Evolutionary conservation across 1,140 invertebrate species (phyloP).

Genomic region (Pogonus chalceus): DNA sequence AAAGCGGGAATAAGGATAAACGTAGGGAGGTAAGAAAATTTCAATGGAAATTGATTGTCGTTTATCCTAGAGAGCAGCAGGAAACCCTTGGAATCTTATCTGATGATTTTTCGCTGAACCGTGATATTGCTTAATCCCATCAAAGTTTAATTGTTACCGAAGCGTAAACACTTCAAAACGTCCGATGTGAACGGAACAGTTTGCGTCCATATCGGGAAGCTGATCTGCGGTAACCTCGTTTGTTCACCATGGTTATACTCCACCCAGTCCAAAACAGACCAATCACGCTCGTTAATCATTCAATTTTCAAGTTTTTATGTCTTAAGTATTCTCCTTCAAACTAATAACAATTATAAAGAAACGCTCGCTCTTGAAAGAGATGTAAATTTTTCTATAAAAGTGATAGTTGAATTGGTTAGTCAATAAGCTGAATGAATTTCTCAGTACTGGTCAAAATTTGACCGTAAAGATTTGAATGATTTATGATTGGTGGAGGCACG

Average conservation of each 20-base stretch:
- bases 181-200: neutral
- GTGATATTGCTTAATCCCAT: conserved; percentile 1
- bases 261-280: neutral
- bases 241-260: neutral
- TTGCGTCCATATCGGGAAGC: neutral
- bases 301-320: too few relatives aligned
- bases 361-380: too few relatives aligned
- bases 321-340: too few relatives aligned
- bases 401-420: too few relatives aligned
- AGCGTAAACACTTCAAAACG: neutral
- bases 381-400: too few relatives aligned
- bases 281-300: neutral
- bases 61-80: neutral
- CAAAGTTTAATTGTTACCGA: conserved; percentile 5
- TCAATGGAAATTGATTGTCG: neutral
- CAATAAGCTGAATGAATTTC: too few relatives aligned
- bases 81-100: conserved; percentile 2
- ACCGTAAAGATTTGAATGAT: neutral
- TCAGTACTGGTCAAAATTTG: too few relatives aligned
- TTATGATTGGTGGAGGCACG: neutral
- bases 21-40: too few relatives aligned
- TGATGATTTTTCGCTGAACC: conserved; percentile 1
- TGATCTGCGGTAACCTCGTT: neutral
- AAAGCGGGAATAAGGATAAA: too few relatives aligned
- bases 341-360: too few relatives aligned